Conservation (phyloP, 2,888 invertebrate species). For the Lypha dubia region DNA sequence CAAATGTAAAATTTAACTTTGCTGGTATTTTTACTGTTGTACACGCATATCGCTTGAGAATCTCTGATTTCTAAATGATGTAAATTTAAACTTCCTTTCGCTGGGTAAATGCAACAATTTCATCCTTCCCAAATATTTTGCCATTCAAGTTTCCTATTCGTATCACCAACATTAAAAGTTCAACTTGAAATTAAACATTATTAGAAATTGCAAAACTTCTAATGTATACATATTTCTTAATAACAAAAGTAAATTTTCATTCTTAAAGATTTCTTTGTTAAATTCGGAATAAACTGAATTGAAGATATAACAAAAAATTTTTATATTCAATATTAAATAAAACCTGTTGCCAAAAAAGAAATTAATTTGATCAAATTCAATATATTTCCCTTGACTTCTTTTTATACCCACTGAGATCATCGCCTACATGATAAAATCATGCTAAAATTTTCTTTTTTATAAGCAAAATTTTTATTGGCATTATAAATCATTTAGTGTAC, state of each 20-base stretch:
- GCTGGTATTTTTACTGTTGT: too few species aligned
- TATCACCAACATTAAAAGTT: constrained; percentile 27
- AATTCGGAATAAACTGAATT: neutral
- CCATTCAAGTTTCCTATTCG: constrained; percentile 39
- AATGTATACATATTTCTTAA: constrained; percentile 14
- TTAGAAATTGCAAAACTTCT: constrained; percentile 6
- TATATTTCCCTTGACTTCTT: constrained; percentile 18
- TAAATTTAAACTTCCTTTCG: constrained; percentile 13
- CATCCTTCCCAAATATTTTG: neutral
- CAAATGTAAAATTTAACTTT: too few species aligned
- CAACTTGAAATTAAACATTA: constrained; percentile 15
- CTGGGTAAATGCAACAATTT: neutral
- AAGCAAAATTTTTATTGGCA: constrained; percentile 56
- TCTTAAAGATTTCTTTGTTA: neutral
- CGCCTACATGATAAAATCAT: neutral
- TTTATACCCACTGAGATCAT: neutral
- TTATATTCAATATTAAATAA: constrained; percentile 31
- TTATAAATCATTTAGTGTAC: constrained; percentile 66
- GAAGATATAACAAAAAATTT: neutral
- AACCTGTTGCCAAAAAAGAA: constrained; percentile 67
- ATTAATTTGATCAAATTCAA: constrained; percentile 51
- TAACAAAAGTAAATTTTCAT: neutral
- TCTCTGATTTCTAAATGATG: neutral
- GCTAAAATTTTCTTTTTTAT: neutral
- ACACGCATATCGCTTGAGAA: neutral